Percentiles rank a stretch among this genome's conserved stretches.
These are phyloP conservation scores for Seira ritae DNA, from an alignment of 2,888 invertebrate genomes.

Conservation along the genomic window DNA sequence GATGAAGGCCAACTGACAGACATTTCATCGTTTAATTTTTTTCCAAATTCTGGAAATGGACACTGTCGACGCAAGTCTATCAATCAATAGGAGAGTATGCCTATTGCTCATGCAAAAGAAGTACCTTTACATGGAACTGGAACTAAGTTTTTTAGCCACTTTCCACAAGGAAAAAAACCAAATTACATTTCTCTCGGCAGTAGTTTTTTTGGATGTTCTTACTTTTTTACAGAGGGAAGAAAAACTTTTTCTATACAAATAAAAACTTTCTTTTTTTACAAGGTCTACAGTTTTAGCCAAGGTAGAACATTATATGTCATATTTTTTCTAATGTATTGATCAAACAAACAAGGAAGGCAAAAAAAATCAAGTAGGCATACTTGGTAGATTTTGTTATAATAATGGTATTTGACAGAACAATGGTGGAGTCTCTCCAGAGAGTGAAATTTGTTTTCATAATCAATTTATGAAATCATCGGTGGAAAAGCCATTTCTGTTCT, in stretches of 20 bases:
- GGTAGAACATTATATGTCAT: background rate
- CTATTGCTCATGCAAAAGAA: too few species aligned
- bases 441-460: constrained; percentile 52
- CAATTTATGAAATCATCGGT: constrained; percentile 50
- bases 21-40: constrained; percentile 7
- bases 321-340: background rate
- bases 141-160: too few species aligned
- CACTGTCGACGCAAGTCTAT: too few species aligned
- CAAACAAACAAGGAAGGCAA: background rate
- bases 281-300: background rate
- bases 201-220: background rate
- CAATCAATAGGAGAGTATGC: too few species aligned
- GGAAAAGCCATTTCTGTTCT: too few species aligned
- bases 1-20: constrained; percentile 11
- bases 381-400: constrained; percentile 33
- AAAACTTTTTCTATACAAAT: background rate
- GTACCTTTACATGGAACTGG: too few species aligned
- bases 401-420: constrained; percentile 26
- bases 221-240: background rate
- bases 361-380: constrained; percentile 27
- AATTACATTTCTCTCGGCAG: background rate
- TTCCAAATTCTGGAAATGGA: background rate
- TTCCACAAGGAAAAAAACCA: background rate
- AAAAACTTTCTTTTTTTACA: background rate
- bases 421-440: background rate